phyloP scores from a whole-genome alignment of 2,888 invertebrate genomes.

The Trimorus sp. region DNA sequence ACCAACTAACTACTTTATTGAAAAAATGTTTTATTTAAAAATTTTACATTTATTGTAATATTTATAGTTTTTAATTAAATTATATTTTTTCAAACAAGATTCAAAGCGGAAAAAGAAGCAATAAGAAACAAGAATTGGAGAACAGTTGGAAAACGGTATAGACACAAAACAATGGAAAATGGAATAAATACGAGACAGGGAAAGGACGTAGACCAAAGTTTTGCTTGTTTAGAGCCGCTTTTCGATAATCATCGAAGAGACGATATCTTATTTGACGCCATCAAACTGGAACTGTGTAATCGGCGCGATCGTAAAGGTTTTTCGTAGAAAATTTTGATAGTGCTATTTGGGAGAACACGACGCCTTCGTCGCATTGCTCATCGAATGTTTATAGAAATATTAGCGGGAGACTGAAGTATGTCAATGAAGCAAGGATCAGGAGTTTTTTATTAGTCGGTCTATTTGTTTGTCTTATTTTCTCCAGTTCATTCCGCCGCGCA shows the following conservation, averaged over 20 bases:
- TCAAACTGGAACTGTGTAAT: neutral
- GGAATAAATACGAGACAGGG: neutral
- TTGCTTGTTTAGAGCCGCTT: slow-evolving; percentile 40
- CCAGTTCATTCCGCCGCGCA: slow-evolving; percentile 4
- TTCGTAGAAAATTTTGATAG: too few species aligned
- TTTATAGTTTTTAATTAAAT: too few species aligned
- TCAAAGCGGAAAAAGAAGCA: neutral
- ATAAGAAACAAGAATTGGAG: slow-evolving; percentile 2
- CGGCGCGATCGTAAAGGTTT: too few species aligned
- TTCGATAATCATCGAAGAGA: slow-evolving; percentile 37
- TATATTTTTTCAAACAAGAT: slow-evolving; percentile 39
- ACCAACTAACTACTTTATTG: too few species aligned
- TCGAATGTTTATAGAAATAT: too few species aligned
- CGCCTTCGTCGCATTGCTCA: neutral
- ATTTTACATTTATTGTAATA: too few species aligned
- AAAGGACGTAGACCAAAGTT: slow-evolving; percentile 44
- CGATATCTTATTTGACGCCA: slow-evolving; percentile 2
- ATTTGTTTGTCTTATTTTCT: neutral
- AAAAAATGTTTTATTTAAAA: too few species aligned
- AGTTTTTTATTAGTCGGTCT: too few species aligned
- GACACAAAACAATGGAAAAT: neutral
- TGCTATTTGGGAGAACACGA: neutral
- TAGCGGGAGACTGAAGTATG: too few species aligned
- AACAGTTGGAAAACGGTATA: neutral
- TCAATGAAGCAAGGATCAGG: too few species aligned